Evolutionary conservation across 1,140 invertebrate genomes (phyloP).

Genomic region (Nautilus pompilius): DNA sequence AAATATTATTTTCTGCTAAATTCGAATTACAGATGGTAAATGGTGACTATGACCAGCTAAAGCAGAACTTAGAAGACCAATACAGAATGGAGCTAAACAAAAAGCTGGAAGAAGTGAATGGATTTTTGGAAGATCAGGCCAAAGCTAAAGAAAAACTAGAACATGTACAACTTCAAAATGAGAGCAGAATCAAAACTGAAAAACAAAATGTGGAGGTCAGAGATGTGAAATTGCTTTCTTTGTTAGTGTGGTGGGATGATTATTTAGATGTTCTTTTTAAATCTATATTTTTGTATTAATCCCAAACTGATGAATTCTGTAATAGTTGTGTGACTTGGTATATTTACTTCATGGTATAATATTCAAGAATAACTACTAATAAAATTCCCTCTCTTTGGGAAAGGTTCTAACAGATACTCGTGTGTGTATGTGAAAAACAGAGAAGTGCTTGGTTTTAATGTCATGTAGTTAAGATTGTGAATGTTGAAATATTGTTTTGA

Average conservation of each 20-base stretch:
- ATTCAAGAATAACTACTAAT: no score
- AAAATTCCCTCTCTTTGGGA: no score
- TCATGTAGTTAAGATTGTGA: no score
- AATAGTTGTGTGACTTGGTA: no score
- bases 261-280: no score
- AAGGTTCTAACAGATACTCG: no score
- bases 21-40: constrained; percentile 19
- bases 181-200: constrained; percentile 28
- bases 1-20: background rate
- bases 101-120: constrained; percentile 49
- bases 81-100: constrained; percentile 45
- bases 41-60: constrained; percentile 24
- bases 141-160: constrained; percentile 41
- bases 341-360: no score
- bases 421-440: no score
- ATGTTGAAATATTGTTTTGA: no score
- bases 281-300: no score
- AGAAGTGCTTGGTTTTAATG: no score
- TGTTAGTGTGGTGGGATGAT: background rate
- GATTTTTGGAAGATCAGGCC: constrained; percentile 46
- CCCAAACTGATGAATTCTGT: no score
- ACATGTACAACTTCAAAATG: constrained; percentile 33
- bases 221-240: background rate
- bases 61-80: constrained; percentile 36
- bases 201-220: constrained; percentile 36